A percentile compares a stretch with the other conserved stretches of the same genome.
phyloP scores from a whole-genome alignment of 2,888 invertebrate species.

The Morinoia aosen region DNA sequence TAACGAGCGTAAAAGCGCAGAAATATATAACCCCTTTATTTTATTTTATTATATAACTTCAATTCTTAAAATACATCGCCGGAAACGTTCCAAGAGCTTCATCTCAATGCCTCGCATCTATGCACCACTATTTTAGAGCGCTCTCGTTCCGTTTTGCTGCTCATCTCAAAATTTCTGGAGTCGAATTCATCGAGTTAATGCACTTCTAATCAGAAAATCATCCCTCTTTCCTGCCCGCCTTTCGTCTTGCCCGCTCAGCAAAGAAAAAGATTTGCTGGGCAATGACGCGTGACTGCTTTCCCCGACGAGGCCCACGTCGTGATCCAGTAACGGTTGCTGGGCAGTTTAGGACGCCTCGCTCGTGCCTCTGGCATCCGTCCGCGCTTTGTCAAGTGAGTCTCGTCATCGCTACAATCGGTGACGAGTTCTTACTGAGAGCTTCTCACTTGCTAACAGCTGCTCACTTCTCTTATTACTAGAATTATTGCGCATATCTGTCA shows the following conservation, averaged over 20 bases:
- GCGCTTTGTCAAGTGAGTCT: neutral
- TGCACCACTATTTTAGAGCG: too few relatives aligned
- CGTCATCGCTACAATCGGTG: neutral
- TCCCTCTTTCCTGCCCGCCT: neutral
- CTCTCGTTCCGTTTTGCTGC: too few relatives aligned
- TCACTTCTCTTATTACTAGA: too few relatives aligned
- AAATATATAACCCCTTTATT: too few relatives aligned
- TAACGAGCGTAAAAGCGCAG: too few relatives aligned
- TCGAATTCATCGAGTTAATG: too few relatives aligned
- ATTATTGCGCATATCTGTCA: neutral
- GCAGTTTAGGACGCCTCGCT: neutral
- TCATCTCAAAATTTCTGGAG: too few relatives aligned
- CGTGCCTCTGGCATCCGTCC: neutral
- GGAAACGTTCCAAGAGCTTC: too few relatives aligned
- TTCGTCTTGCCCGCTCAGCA: neutral
- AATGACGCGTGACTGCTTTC: neutral
- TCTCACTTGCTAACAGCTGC: too few relatives aligned
- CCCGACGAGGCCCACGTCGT: neutral
- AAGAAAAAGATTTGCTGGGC: neutral
- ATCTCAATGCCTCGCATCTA: too few relatives aligned
- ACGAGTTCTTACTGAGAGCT: neutral
- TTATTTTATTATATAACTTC: too few relatives aligned
- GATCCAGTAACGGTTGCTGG: constrained; percentile 1
- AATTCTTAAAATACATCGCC: too few relatives aligned
- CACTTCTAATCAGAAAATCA: neutral